Conservation (phyloP, 2,888 invertebrate genomes). For the Isotomurus palustris region DNA sequence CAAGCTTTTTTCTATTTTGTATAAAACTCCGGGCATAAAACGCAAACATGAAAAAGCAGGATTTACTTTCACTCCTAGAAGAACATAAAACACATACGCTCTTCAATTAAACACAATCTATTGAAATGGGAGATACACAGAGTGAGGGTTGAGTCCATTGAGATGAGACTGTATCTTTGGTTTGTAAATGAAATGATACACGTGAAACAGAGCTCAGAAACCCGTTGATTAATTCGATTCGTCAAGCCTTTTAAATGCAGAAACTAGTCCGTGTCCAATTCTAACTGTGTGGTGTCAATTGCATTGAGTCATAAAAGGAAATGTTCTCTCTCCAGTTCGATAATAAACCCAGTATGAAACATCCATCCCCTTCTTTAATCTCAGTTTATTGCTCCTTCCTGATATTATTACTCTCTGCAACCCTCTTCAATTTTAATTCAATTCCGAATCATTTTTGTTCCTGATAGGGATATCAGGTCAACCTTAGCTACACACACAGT, state of each 20-base stretch:
- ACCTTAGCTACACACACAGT: too few relatives aligned
- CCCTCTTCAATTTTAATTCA: background rate
- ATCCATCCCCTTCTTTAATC: too few relatives aligned
- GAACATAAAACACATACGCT: background rate
- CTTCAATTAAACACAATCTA: too few relatives aligned
- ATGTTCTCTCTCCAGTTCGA: background rate
- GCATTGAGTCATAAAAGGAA: slow-evolving; percentile 27
- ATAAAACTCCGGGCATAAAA: slow-evolving; percentile 1
- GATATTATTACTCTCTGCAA: too few relatives aligned
- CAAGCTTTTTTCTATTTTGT: slow-evolving; percentile 9
- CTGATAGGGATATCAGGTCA: too few relatives aligned
- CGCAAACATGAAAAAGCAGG: background rate
- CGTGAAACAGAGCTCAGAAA: too few relatives aligned
- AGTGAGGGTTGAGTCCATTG: too few relatives aligned
- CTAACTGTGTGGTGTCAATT: slow-evolving; percentile 29
- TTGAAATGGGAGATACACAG: too few relatives aligned
- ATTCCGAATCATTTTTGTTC: background rate
- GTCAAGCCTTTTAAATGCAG: slow-evolving; percentile 22
- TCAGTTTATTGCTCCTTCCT: too few relatives aligned
- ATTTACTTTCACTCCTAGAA: background rate
- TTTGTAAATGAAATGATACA: too few relatives aligned
- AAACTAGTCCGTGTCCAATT: slow-evolving; percentile 18
- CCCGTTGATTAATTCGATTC: slow-evolving; percentile 38
- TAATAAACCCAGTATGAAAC: too few relatives aligned
- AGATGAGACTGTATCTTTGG: too few relatives aligned